A percentile compares a stretch with the other conserved stretches of the same genome.
phyloP scores from a whole-genome alignment of 1,140 invertebrate genomes.

The Anthonomus grandis region DNA sequence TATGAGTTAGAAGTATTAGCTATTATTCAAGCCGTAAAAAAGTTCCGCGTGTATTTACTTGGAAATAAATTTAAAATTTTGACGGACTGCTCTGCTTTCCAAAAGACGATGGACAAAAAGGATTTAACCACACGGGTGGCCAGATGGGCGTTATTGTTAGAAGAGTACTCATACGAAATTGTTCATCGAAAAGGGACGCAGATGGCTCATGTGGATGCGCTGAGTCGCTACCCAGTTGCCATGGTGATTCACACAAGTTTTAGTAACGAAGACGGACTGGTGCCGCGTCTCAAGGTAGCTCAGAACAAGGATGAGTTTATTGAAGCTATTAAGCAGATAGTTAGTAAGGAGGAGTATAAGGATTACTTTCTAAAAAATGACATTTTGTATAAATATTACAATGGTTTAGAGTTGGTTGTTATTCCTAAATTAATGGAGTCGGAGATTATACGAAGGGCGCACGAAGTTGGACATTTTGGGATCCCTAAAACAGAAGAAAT shows the following conservation, averaged over 20 bases:
- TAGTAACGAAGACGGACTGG: conserved; percentile 18
- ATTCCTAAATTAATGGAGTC: conserved; percentile 26
- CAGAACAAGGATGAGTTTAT: conserved; percentile 30
- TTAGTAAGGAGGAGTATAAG: conserved; percentile 28
- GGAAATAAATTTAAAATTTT: conserved; percentile 51
- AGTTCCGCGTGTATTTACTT: conserved; percentile 53
- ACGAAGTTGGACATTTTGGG: conserved; percentile 33
- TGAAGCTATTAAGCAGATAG: conserved; percentile 28
- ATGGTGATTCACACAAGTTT: too few species aligned
- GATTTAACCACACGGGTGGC: conserved; percentile 39
- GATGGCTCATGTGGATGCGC: conserved; percentile 50
- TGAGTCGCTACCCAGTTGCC: conserved; percentile 45
- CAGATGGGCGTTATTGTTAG: conserved; percentile 42
- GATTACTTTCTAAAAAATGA: conserved; percentile 32
- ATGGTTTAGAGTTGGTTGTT: conserved; percentile 26
- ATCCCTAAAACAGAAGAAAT: conserved; percentile 44
- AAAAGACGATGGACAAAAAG: conserved; percentile 34
- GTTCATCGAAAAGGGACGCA: conserved; percentile 40
- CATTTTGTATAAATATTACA: conserved; percentile 28
- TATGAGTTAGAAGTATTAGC: conserved; percentile 50
- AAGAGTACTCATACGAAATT: conserved; percentile 43
- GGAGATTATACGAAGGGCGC: conserved; percentile 29
- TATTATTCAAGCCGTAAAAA: conserved; percentile 51
- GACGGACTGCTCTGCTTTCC: conserved; percentile 43
- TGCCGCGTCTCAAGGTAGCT: conserved; percentile 8